Evolutionary conservation across 2,888 invertebrate species (phyloP), one percentile per base, ranked within the genome.

Genomic region (Melieria crassipennis): DNA sequence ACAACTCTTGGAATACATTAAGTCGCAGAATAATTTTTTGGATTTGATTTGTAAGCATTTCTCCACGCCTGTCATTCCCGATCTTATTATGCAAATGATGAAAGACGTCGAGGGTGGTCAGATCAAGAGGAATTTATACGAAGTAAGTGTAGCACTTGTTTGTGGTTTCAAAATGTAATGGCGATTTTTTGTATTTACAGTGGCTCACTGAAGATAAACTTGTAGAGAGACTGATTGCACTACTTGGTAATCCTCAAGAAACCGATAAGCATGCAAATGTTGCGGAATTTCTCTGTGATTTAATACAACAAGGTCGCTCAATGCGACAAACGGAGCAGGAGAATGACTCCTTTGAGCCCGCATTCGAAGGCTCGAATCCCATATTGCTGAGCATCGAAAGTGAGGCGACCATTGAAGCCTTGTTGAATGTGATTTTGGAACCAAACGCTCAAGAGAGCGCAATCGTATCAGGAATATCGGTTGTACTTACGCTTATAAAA

Each of bases 41-140:
- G 92, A 94, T 78, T 91, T 93, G 86, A 90, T 98, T 85, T 89
- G 97, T 84, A 92, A 92, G 82, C 97, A 98, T 89, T 91, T 98
- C 84, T 93, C 94, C 82, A 97, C 97, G 64, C 97, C 97, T 43
- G 97, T 97, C 80, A 94, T 98, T 82, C 96, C 96, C 90, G 97
- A 98, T 90, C 91, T 96, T 81, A 91, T 96, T 85, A 89, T 92
- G 82, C 94, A 94, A 87, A 91, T 94, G 85, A 92, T 96, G 86
- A 93, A 93, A 76, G 91, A 93, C 80, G 92, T 97, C 69, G 93
- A 94, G 85, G 93, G 92, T 75, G 89, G 89, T 76, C 92, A 93
- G 79, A 90, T 92, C 84, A 90, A 92, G 80, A 89, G 90, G 83
- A 92, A 91, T 87, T 89, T 93, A 82, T 89, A 91, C 80, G 90